Conservation (phyloP, 1,140 invertebrate genomes). For the Aphidius ervi region DNA sequence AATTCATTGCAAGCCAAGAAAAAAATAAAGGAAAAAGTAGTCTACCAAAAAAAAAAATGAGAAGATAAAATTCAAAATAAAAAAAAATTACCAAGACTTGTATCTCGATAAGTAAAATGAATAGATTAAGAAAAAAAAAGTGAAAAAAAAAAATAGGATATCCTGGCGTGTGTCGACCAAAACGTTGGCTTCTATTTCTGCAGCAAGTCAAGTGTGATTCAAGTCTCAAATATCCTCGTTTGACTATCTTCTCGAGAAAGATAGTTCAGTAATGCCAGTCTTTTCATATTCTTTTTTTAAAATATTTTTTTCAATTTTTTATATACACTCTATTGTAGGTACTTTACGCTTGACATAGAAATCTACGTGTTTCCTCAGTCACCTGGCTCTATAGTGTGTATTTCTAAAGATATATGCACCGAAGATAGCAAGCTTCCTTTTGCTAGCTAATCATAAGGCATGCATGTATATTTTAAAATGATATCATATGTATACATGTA, state of each 20-base stretch:
- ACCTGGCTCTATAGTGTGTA: constrained; percentile 4
- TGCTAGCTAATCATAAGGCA: constrained; percentile 7
- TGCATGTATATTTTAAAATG: constrained; percentile 12
- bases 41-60: too few species aligned
- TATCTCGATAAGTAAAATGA: too few species aligned
- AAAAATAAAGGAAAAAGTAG: too few species aligned
- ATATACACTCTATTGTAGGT: constrained; percentile 2
- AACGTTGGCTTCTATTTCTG: neutral
- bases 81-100: too few species aligned
- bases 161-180: neutral
- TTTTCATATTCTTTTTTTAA: constrained; percentile 6
- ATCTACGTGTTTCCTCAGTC: constrained; percentile 20
- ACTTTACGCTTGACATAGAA: constrained; percentile 22
- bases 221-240: neutral
- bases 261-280: neutral
- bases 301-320: constrained; percentile 7
- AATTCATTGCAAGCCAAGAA: too few species aligned
- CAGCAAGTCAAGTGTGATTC: neutral
- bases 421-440: neutral
- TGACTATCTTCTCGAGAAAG: neutral
- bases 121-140: too few species aligned
- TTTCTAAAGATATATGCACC: neutral
- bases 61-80: too few species aligned
- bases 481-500: constrained; percentile 22
- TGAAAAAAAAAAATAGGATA: too few species aligned